phyloP scores from a whole-genome alignment of 1,140 invertebrate species.

The Littorina saxatilis region DNA sequence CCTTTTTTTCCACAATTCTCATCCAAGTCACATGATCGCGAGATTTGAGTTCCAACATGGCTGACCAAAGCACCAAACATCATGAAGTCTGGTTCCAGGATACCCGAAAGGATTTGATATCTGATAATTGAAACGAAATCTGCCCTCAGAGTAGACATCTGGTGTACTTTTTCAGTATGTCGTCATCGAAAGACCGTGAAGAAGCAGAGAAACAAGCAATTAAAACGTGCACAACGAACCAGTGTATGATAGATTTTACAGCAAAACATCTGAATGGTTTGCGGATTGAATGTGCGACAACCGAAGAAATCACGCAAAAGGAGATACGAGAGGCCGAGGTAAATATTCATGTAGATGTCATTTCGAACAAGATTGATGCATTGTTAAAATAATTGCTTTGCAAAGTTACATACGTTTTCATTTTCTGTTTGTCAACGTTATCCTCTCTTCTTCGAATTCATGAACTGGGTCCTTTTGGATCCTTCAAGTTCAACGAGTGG shows the following conservation, averaged over 20 bases:
- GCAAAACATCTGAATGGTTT: conserved; percentile 93
- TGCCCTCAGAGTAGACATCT: background rate
- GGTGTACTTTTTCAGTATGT: conserved; percentile 43
- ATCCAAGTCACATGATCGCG: conserved; percentile 26
- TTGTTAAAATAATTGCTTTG: too few species aligned
- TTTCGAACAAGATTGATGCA: background rate
- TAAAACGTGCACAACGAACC: conserved; percentile 77
- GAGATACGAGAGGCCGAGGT: conserved; percentile 96
- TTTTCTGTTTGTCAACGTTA: too few species aligned
- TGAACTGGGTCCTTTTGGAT: too few species aligned
- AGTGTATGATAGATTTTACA: conserved; percentile 96
- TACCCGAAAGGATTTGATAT: background rate
- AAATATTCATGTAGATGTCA: conserved; percentile 54
- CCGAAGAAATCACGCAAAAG: conserved; percentile 93
- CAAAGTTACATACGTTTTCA: too few species aligned
- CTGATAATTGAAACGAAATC: background rate
- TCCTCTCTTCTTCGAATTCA: too few species aligned
- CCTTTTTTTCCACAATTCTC: background rate
- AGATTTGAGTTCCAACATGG: conserved; percentile 35
- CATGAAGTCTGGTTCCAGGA: conserved; percentile 1
- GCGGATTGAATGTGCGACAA: conserved; percentile 93
- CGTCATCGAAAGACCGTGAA: conserved; percentile 64
- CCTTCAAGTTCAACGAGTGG: too few species aligned
- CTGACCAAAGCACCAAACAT: conserved; percentile 4
- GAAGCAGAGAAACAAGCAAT: conserved; percentile 69